Base-by-base conservation (phyloP, 2,797 vertebrate genomes). In the Megaceryle alcyon region DNA sequence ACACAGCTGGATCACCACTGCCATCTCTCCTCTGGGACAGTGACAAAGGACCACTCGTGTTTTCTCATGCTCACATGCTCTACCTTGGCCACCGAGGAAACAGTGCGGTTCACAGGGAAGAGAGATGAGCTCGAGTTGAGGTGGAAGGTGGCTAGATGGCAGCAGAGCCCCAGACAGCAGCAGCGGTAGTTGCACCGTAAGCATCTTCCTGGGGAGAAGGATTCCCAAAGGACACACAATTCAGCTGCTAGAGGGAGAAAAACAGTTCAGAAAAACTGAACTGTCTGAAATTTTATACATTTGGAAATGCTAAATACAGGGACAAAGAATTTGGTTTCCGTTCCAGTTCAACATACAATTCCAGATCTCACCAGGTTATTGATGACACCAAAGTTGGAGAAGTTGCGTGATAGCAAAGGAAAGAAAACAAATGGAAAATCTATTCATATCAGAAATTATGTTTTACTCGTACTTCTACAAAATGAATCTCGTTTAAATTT, bases 71-170 rank as follows among this genome's bases (percentile, higher is more conserved):
- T 14, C 76, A 2, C n/a, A 43, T 10, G 26, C 9, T 51, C 20
- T 33, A 33, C 26, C 17, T 31, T 1, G 0, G 10, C 14, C 56
- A 53, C 39, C 1, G 1, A 21, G 37, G 6, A 56, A 44, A 0
- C 4, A 14, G 3, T 2, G 2, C 0, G 1, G 33, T 5, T 72
- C 41, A 21, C 3, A 0, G 7, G 20, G 23, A 23, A 29, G 46
- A 11, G 9, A 35, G n/a, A 16, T 2, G 82, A 39, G 43, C 25
- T 26, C 3, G 56, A 13, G 14, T 0, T n/a, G 49, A 49, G 57
- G 23, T 65, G 63, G 82, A 76, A 57, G 46, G 2, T 90, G 96
- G 87, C 95, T 95, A 96, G 92, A 17, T 96, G 95, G 94, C 96
- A 96, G 96, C 94, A 97, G 78, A 95, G 60, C 64, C 85, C 83